These are phyloP conservation scores for Epizoanthus stellaris DNA, from an alignment of 92 coral and sea anemone species.

Conservation along the genomic window DNA sequence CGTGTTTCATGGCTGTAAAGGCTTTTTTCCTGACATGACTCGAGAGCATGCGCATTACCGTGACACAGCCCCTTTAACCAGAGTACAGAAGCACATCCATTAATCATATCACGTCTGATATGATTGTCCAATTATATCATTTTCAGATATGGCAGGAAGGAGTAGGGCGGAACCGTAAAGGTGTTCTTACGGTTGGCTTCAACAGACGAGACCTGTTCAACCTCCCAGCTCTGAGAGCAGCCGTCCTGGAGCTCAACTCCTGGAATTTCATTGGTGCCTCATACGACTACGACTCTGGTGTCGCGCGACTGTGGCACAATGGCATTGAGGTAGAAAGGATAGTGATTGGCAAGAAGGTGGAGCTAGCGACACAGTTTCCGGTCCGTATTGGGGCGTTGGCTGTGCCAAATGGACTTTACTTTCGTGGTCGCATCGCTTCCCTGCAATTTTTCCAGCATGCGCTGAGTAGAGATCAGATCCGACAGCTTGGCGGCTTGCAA, in stretches of 20 bases:
- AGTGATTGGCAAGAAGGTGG: slow-evolving; percentile 55
- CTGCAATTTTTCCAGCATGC: slow-evolving; percentile 66
- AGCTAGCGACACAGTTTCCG: slow-evolving; percentile 72
- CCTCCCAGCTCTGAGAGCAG: slow-evolving; percentile 58
- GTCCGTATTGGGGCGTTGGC: slow-evolving; percentile 41
- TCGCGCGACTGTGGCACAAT: slow-evolving; percentile 77
- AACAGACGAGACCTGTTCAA: slow-evolving; percentile 62
- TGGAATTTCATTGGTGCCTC: slow-evolving; percentile 88
- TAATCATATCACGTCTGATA: no score
- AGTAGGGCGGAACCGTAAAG: slow-evolving; percentile 45
- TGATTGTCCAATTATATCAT: no score
- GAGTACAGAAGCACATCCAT: no score
- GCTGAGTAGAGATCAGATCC: slow-evolving; percentile 64
- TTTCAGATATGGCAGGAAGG: slow-evolving; percentile 64
- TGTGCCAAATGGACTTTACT: slow-evolving; percentile 18
- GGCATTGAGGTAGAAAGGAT: slow-evolving; percentile 71
- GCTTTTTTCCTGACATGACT: no score
- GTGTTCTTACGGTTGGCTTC: slow-evolving; percentile 57
- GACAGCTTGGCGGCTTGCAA: slow-evolving; percentile 63
- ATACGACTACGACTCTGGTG: slow-evolving; percentile 68
- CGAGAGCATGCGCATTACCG: no score
- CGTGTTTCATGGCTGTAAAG: no score
- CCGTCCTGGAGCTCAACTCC: slow-evolving; percentile 54
- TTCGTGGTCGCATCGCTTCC: slow-evolving; percentile 65
- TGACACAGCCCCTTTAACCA: no score